phyloP scores from a whole-genome alignment of 2,113 vertebrate species.

The Muscicapa adusta region DNA sequence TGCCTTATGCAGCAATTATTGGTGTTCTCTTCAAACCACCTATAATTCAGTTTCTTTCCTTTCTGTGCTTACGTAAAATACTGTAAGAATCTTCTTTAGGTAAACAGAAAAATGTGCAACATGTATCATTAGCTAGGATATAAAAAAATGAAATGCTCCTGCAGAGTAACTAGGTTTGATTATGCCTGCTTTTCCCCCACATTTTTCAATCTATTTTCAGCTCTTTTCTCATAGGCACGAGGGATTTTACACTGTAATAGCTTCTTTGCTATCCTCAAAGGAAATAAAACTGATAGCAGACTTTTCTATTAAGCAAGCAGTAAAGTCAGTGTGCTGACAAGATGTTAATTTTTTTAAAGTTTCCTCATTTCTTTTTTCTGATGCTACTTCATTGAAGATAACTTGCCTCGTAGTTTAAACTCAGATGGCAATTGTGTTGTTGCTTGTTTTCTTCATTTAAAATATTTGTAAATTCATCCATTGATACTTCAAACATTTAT shows the following conservation, averaged over 20 bases:
- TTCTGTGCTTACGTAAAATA: not conserved
- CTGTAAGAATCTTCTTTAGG: not conserved
- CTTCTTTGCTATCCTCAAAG: conserved; percentile 2
- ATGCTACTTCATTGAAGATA: not conserved
- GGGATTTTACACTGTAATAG: conserved; percentile 17
- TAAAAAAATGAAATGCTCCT: not conserved
- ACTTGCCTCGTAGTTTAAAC: not conserved
- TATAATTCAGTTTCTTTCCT: not conserved
- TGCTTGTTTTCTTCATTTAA: conserved; percentile 3
- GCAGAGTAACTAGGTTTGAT: not conserved
- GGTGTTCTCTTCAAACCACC: not conserved
- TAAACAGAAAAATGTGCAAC: conserved; percentile 33
- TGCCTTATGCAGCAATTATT: not conserved
- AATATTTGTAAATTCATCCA: conserved; percentile 43
- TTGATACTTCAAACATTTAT: conserved; percentile 37
- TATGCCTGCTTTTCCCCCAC: not conserved
- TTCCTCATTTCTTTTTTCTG: conserved; percentile 32
- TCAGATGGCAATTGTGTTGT: not conserved
- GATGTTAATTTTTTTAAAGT: not conserved
- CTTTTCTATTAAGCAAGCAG: conserved; percentile 23
- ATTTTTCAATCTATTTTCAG: conserved; percentile 33
- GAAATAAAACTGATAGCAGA: conserved; percentile 31
- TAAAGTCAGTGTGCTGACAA: not conserved
- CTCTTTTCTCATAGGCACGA: not conserved
- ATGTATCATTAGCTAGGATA: not conserved